Evolutionary conservation across 92 coral and sea anemone genomes (phyloP).

Genomic region (Muricea muricata): DNA sequence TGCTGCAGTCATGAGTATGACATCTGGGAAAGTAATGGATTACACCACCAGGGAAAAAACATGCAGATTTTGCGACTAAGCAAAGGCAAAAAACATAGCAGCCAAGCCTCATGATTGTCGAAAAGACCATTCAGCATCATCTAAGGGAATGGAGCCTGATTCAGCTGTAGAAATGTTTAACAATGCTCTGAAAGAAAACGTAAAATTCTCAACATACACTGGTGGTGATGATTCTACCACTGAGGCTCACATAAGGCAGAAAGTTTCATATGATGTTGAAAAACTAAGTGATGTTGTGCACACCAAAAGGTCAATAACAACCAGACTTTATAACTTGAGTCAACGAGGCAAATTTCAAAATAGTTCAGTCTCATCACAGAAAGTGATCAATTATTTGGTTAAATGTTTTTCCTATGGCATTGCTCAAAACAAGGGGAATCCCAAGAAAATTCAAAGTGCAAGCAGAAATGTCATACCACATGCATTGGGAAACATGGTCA

Average conservation of each 20-base stretch:
- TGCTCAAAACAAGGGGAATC: constrained; percentile 33
- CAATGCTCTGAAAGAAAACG: constrained; percentile 41
- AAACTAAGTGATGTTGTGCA: constrained; percentile 68
- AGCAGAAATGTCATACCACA: constrained; percentile 52
- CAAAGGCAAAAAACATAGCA: constrained; percentile 28
- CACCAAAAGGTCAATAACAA: constrained; percentile 60
- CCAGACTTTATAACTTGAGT: constrained; percentile 62
- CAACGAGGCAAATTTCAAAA: constrained; percentile 54
- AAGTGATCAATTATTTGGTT: constrained; percentile 34
- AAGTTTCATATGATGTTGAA: constrained; percentile 67
- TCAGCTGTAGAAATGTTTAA: constrained; percentile 58
- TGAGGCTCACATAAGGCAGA: constrained; percentile 49
- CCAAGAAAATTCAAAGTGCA: constrained; percentile 3
- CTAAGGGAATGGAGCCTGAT: constrained; percentile 71
- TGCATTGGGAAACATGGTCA: constrained; percentile 67
- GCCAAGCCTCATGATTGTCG: constrained; percentile 19
- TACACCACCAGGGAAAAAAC: not conserved
- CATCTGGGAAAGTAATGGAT: not conserved
- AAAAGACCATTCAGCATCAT: constrained; percentile 57
- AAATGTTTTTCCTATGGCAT: constrained; percentile 20
- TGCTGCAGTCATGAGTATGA: not conserved
- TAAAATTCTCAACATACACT: constrained; percentile 58
- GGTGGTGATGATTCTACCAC: constrained; percentile 80
- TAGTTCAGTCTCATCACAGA: constrained; percentile 41
- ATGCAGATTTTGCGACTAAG: not conserved